Percentiles rank a stretch among this genome's conserved stretches.
Conservation (phyloP, 1,140 invertebrate species). For the Monochamus saltuarius region DNA sequence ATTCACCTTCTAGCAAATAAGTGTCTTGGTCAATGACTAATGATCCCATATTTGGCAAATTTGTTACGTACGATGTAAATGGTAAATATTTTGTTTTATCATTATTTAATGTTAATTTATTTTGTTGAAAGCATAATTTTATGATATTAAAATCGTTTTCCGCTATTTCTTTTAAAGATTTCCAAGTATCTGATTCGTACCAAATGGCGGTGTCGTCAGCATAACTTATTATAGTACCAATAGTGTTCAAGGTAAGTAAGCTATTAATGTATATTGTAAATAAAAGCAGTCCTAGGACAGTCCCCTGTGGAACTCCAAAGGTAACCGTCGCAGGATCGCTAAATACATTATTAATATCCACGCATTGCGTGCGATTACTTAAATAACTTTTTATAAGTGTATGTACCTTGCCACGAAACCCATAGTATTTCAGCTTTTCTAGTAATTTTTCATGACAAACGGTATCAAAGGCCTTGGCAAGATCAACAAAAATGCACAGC, state of each 20-base stretch:
- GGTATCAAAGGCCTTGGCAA: constrained; percentile 23
- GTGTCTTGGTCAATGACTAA: too few species aligned
- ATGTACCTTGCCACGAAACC: constrained; percentile 8
- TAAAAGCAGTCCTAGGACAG: constrained; percentile 7
- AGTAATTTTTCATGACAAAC: constrained; percentile 14
- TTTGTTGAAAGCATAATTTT: neutral
- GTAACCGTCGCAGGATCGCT: constrained; percentile 4
- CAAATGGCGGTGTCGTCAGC: constrained; percentile 13
- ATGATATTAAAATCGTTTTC: neutral
- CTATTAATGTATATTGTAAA: constrained; percentile 16
- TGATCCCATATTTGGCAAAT: too few species aligned
- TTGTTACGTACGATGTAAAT: constrained; percentile 1
- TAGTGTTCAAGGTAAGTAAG: neutral
- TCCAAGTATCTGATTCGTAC: constrained; percentile 1
- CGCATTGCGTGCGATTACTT: constrained; percentile 5
- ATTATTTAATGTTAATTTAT: neutral
- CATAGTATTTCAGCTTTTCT: constrained; percentile 8
- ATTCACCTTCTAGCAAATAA: too few species aligned
- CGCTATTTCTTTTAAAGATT: neutral
- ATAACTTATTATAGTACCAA: constrained; percentile 9
- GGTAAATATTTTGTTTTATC: constrained; percentile 5
- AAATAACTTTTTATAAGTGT: constrained; percentile 11
- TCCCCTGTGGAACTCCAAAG: constrained; percentile 20
- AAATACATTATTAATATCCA: neutral
- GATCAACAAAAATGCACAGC: constrained; percentile 12